phyloP scores from a whole-genome alignment of 2,797 vertebrate species.

The Spinus pinus region DNA sequence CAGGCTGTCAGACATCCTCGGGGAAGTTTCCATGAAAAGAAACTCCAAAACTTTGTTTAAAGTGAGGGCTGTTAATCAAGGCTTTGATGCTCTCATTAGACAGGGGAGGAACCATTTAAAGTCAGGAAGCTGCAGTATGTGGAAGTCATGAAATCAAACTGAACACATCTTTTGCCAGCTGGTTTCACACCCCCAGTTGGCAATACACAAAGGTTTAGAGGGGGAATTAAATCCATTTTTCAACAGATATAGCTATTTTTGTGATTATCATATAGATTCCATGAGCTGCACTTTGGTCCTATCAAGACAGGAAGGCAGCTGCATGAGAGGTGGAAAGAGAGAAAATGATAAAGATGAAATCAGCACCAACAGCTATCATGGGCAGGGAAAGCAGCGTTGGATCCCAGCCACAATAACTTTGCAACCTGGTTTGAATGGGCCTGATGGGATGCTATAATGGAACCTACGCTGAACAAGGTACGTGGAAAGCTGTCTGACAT shows the following conservation, averaged over 20 bases:
- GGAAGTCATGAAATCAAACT: slow-evolving; percentile 56
- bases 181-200: slow-evolving; percentile 71
- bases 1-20: background rate
- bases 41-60: slow-evolving; percentile 27
- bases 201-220: slow-evolving; percentile 64
- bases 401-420: slow-evolving; percentile 35
- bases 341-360: slow-evolving; percentile 45
- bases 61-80: slow-evolving; percentile 36
- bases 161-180: slow-evolving; percentile 59
- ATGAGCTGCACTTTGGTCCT: slow-evolving; percentile 57
- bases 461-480: background rate
- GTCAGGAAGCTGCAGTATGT: background rate
- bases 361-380: slow-evolving; percentile 21
- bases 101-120: slow-evolving; percentile 31
- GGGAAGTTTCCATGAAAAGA: background rate
- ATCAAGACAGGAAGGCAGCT: slow-evolving; percentile 58
- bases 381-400: background rate
- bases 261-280: slow-evolving; percentile 64
- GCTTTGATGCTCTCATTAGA: slow-evolving; percentile 34
- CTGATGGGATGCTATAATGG: slow-evolving; percentile 34
- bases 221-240: slow-evolving; percentile 65
- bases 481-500: background rate
- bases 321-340: slow-evolving; percentile 60
- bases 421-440: slow-evolving; percentile 39
- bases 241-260: slow-evolving; percentile 63